phyloP scores from a whole-genome alignment of 2,797 vertebrate genomes.

The Anguilla anguilla region DNA sequence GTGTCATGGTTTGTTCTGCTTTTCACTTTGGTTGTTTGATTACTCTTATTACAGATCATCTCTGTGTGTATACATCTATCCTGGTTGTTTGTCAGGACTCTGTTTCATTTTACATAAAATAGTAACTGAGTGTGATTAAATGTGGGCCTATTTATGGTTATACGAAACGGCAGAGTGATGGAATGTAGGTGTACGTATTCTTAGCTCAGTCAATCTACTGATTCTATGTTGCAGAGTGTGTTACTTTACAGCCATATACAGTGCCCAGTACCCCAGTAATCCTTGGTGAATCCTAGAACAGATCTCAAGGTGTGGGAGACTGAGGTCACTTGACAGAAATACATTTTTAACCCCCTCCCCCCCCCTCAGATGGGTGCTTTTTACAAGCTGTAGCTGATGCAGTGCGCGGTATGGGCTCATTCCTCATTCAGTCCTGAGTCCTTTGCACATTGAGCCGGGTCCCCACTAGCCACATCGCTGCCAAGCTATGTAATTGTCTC shows the following conservation, averaged over 20 bases:
- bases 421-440: not conserved
- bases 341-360: not conserved
- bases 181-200: not conserved
- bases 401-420: not conserved
- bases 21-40: not conserved
- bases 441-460: not conserved
- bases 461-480: not conserved
- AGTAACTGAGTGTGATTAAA: not conserved
- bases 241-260: not conserved
- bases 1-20: not conserved
- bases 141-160: constrained; percentile 4
- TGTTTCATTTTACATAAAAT: not conserved
- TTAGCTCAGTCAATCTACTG: not conserved
- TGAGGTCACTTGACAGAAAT: not conserved
- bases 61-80: not conserved
- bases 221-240: not conserved
- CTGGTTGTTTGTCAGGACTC: not conserved
- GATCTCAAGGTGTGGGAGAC: not conserved
- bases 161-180: not conserved
- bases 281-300: not conserved
- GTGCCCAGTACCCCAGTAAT: not conserved
- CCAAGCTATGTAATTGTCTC: not conserved
- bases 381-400: not conserved
- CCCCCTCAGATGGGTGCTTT: not conserved
- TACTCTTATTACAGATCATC: not conserved